Conservation (phyloP, 2,888 invertebrate genomes). For the Scaptomyza cyrtandrae region DNA sequence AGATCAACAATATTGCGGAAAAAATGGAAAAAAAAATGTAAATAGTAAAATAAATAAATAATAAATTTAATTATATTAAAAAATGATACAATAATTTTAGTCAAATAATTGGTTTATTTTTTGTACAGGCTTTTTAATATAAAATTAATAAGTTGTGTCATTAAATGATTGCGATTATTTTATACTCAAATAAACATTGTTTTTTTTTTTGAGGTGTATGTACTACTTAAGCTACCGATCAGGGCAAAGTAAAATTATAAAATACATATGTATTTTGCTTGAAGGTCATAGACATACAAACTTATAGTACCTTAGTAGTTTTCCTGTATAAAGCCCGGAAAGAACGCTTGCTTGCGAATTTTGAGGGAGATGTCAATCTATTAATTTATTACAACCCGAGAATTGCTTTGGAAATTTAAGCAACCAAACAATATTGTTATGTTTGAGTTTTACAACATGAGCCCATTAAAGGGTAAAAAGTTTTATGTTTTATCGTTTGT, state of each 20-base stretch:
- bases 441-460: too few species aligned
- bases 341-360: neutral
- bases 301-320: neutral
- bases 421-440: too few species aligned
- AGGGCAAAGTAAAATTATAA: neutral
- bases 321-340: neutral
- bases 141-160: conserved; percentile 35
- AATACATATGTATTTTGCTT: neutral
- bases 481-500: too few species aligned
- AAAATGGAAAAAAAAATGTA: too few species aligned
- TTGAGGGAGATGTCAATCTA: neutral
- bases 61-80: neutral
- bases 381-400: too few species aligned
- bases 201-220: conserved; percentile 40
- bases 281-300: neutral
- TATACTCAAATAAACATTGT: conserved; percentile 30
- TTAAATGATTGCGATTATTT: conserved; percentile 14
- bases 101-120: conserved; percentile 61
- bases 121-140: conserved; percentile 49
- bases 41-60: too few species aligned
- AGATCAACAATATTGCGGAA: too few species aligned
- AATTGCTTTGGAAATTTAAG: too few species aligned
- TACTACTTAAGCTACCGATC: conserved; percentile 31
- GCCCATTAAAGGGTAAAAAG: too few species aligned
- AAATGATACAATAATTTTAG: conserved; percentile 25